A percentile compares a stretch with the other conserved stretches of the same genome.
phyloP scores from a whole-genome alignment of 2,888 invertebrate species.

The Dioctria linearis region DNA sequence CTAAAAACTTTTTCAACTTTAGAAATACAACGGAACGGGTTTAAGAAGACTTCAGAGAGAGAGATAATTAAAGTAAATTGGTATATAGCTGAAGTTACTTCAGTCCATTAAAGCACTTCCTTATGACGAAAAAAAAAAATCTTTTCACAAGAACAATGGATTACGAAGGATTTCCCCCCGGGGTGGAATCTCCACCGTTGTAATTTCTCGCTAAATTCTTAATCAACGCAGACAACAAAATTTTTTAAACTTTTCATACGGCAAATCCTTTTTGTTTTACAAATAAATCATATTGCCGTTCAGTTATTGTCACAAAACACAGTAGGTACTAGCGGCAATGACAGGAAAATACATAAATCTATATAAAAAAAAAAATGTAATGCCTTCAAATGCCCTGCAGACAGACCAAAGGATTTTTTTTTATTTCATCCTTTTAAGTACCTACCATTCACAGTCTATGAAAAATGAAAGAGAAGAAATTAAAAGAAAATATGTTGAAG shows the following conservation, averaged over 20 bases:
- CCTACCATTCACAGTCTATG: not conserved
- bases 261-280: conserved; percentile 28
- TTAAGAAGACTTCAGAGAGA: no score
- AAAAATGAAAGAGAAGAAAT: conserved; percentile 17
- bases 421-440: conserved; percentile 13
- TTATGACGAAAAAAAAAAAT: not conserved
- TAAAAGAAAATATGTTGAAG: conserved; percentile 32
- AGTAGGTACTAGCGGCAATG: not conserved
- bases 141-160: conserved; percentile 6
- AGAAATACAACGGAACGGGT: no score
- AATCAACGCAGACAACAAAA: conserved; percentile 25
- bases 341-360: not conserved
- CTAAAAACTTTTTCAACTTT: no score
- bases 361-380: not conserved
- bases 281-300: conserved; percentile 27
- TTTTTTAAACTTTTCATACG: conserved; percentile 4
- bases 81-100: no score
- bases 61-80: no score
- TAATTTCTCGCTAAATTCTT: conserved; percentile 19
- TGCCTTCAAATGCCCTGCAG: conserved; percentile 7
- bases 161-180: conserved; percentile 10
- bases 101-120: conserved; percentile 19
- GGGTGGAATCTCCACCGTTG: conserved; percentile 17
- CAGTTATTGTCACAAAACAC: conserved; percentile 1
- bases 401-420: not conserved